Evolutionary conservation across 2,113 vertebrate genomes (phyloP), one percentile per base, ranked within the genome.

Genomic region (Archilochus colubris): DNA sequence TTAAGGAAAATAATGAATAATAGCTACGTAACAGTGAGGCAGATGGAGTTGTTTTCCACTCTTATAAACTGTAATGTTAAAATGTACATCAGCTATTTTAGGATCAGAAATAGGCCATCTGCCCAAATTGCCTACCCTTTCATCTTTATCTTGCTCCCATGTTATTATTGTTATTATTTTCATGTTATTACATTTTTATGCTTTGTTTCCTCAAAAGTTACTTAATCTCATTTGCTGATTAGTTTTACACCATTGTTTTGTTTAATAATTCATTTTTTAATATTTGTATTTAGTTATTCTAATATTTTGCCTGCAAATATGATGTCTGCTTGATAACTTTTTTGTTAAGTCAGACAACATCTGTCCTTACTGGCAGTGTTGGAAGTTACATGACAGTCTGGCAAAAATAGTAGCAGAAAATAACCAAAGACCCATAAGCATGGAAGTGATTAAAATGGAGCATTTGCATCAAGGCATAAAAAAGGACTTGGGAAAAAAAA

Each of bases 41-140:
- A 95, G 92, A 97, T 95, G 97, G 95, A 61, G 70, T 69, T 95
- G 84, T 93, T 97, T 97, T 97, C 78, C 84, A 30, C 83, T 94
- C 86, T 89, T 61, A 86, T 73, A 94, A 91, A 86, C 91, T 74
- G 48, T 94, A 93, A 88, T 61, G 58, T 95, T 97, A 92, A 91
- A 95, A 95, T 93, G 85, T 95, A 94, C 53, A 85, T 94, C 82
- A 89, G 38, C 73, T 96, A 96, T 96, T 97, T 97, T 93, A 88
- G 88, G 89, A 94, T 94, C 82, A 88, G 67, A 85, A 96, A 75
- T 88, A 95, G 79, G 64, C 96, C 95, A 96, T 95, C 95, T 97
- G 96, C 86, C 91, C 63, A 91, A 96, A 92, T 69, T 84, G 22
- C 12, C 30, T 91, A 46, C 59, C 85, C 69, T 87, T 73, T 82